A percentile compares a stretch with the other conserved stretches of the same genome.
These are phyloP conservation scores for Gobiocypris rarus DNA, from an alignment of 2,113 vertebrate species.

Conservation along the genomic window DNA sequence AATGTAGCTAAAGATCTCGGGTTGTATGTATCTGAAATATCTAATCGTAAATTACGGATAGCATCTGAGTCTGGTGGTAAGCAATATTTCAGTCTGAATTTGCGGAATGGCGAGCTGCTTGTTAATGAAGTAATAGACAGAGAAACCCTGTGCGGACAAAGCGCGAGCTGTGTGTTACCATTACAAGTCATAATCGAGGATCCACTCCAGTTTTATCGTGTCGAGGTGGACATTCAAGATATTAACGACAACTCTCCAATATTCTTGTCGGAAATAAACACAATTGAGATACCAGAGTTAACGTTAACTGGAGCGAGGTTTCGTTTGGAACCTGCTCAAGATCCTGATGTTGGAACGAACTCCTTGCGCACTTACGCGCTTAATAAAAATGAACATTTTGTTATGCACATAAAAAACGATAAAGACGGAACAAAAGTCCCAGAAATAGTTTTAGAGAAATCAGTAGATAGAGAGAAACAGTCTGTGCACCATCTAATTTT, in stretches of 20 bases:
- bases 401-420: constrained; percentile 63
- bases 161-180: constrained; percentile 61
- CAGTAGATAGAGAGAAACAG: constrained; percentile 64
- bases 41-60: constrained; percentile 75
- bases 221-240: constrained; percentile 75
- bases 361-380: constrained; percentile 59
- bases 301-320: constrained; percentile 66
- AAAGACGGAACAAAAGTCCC: constrained; percentile 63
- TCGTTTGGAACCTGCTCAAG: constrained; percentile 61
- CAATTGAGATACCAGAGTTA: constrained; percentile 72
- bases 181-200: constrained; percentile 67
- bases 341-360: constrained; percentile 63
- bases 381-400: constrained; percentile 60
- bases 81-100: constrained; percentile 74
- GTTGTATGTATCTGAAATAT: constrained; percentile 73
- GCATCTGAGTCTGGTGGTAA: constrained; percentile 76
- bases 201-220: constrained; percentile 66
- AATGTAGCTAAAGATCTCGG: constrained; percentile 77
- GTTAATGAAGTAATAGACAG: constrained; percentile 65
- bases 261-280: constrained; percentile 68
- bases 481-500: constrained; percentile 72
- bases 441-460: constrained; percentile 64
- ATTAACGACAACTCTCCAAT: constrained; percentile 75
- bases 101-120: constrained; percentile 65
- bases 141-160: constrained; percentile 63